Conservation (phyloP, 2,113 vertebrate genomes). For the Lycocorax pyrrhopterus region DNA sequence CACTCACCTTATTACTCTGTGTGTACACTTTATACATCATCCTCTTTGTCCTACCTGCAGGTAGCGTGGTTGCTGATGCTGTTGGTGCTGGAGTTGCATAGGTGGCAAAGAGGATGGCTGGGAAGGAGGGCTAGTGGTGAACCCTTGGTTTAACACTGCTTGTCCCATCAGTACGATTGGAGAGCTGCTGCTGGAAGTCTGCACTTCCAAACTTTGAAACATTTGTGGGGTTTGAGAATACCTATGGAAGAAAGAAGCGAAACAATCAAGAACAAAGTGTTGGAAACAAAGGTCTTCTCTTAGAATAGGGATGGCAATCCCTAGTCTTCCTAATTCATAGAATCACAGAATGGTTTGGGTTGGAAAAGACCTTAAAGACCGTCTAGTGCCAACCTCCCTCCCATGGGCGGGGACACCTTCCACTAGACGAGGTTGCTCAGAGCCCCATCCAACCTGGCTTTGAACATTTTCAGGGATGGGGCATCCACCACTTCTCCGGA, state of each 20-base stretch:
- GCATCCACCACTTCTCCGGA: not conserved
- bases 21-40: not conserved
- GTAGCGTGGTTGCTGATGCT: slow-evolving; percentile 70
- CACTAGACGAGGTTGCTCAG: not conserved
- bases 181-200: slow-evolving; percentile 61
- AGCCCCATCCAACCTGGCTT: not conserved
- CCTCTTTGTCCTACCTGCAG: slow-evolving; percentile 69
- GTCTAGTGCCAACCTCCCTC: not conserved
- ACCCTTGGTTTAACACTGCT: slow-evolving; percentile 72
- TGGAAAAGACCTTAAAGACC: not conserved
- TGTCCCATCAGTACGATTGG: slow-evolving; percentile 76
- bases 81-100: slow-evolving; percentile 70
- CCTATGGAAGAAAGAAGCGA: slow-evolving; percentile 33
- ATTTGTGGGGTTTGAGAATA: slow-evolving; percentile 69
- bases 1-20: not conserved
- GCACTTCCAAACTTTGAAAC: slow-evolving; percentile 68
- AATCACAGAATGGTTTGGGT: not conserved
- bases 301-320: not conserved
- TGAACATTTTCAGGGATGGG: not conserved
- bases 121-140: slow-evolving; percentile 60
- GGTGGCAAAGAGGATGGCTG: slow-evolving; percentile 67
- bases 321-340: not conserved
- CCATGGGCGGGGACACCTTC: not conserved
- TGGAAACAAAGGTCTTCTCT: not conserved
- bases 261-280: not conserved